Conservation (phyloP, 2,888 invertebrate genomes). For the Orthonychiurus folsomi region DNA sequence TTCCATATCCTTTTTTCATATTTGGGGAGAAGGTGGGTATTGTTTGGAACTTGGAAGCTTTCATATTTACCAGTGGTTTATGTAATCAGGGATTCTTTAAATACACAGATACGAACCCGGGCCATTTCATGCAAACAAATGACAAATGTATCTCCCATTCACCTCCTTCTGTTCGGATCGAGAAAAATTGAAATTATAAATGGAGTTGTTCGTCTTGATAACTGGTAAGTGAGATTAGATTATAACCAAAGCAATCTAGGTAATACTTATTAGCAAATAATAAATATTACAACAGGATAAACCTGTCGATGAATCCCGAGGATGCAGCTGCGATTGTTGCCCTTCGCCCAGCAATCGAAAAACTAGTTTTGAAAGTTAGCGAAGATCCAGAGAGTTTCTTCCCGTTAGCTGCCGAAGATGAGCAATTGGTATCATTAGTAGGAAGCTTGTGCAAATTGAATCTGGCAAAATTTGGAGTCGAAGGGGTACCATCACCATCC, state of each 20-base stretch:
- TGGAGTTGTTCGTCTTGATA: constrained; percentile 68
- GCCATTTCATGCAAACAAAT: constrained; percentile 94
- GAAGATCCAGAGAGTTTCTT: constrained; percentile 67
- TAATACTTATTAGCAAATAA: not conserved
- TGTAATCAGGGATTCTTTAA: too few species aligned
- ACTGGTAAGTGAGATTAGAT: constrained; percentile 55
- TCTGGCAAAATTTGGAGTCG: constrained; percentile 63
- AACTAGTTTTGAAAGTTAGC: constrained; percentile 68
- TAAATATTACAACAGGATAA: constrained; percentile 53
- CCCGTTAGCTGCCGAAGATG: constrained; percentile 55
- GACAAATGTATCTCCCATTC: constrained; percentile 90
- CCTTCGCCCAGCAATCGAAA: constrained; percentile 79
- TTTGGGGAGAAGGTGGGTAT: constrained; percentile 81
- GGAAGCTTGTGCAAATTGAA: constrained; percentile 65
- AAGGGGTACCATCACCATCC: constrained; percentile 18
- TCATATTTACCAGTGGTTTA: not conserved
- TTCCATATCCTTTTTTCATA: constrained; percentile 90
- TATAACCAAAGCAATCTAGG: not conserved
- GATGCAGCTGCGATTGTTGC: constrained; percentile 74
- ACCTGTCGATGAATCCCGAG: constrained; percentile 69
- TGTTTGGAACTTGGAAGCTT: not conserved
- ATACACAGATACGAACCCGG: constrained; percentile 66
- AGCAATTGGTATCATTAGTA: constrained; percentile 62
- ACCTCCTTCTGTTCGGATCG: constrained; percentile 84
- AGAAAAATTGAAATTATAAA: constrained; percentile 73